Conservation (phyloP, 2,113 vertebrate genomes). For the Clarias magur region DNA sequence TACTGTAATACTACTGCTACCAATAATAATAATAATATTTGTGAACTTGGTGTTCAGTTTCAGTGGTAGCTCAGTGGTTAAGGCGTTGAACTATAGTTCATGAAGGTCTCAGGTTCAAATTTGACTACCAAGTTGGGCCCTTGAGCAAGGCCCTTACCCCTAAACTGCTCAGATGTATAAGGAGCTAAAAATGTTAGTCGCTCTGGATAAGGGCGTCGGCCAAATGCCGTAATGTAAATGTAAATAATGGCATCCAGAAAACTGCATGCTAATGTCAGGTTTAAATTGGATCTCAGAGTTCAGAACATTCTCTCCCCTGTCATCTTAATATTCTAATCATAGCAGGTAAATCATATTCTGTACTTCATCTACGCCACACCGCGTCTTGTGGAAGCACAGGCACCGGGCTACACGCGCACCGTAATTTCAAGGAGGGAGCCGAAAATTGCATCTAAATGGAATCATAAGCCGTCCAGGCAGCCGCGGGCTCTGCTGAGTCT, state of each 20-base stretch:
- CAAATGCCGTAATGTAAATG: too few species aligned
- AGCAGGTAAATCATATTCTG: not conserved
- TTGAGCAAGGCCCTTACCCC: too few species aligned
- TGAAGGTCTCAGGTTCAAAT: too few species aligned
- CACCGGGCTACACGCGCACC: constrained; percentile 49
- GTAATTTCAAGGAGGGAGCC: constrained; percentile 60
- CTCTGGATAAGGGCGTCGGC: too few species aligned
- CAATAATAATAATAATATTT: not conserved
- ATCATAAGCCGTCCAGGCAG: constrained; percentile 66
- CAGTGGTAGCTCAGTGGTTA: too few species aligned
- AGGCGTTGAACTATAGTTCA: too few species aligned
- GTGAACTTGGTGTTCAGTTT: not conserved
- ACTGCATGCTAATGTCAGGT: not conserved
- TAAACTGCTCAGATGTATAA: too few species aligned
- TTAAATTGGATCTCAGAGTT: not conserved
- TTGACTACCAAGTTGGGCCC: too few species aligned
- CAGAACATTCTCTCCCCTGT: not conserved
- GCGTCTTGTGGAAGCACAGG: constrained; percentile 13
- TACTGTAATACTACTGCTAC: too few species aligned
- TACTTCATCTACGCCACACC: constrained; percentile 8
- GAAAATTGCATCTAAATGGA: constrained; percentile 73
- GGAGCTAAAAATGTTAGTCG: too few species aligned
- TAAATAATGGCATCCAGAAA: not conserved
- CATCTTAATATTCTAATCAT: constrained; percentile 36
- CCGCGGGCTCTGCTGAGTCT: constrained; percentile 70